Conservation (phyloP, 2,888 invertebrate species). For the Nymphalis c-album region DNA sequence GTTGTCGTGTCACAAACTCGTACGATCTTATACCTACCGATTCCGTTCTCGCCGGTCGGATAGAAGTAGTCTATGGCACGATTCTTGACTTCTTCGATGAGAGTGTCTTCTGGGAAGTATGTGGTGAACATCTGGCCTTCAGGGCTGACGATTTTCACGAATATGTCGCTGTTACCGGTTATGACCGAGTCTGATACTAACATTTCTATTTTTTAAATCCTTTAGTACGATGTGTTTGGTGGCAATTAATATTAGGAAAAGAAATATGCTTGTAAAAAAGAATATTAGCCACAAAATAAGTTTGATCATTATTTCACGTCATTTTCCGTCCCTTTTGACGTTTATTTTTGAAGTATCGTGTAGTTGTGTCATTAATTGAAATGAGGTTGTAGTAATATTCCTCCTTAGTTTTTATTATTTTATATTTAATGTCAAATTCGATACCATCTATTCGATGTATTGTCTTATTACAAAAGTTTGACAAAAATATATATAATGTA, state of each 20-base stretch:
- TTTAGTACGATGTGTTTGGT: constrained; percentile 40
- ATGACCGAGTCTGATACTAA: constrained; percentile 63
- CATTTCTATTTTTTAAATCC: constrained; percentile 47
- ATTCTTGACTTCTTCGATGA: constrained; percentile 71
- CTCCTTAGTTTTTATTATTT: too few relatives aligned
- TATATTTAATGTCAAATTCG: too few relatives aligned
- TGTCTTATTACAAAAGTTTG: too few relatives aligned
- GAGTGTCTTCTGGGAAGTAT: constrained; percentile 64
- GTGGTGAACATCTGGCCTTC: constrained; percentile 65
- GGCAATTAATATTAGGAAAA: constrained; percentile 51
- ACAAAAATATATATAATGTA: too few relatives aligned
- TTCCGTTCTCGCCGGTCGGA: constrained; percentile 64
- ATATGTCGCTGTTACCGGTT: constrained; percentile 51
- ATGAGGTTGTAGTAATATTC: neutral
- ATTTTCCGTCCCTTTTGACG: constrained; percentile 35
- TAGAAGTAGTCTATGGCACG: constrained; percentile 68
- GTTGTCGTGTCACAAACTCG: constrained; percentile 66
- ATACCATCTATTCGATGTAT: too few relatives aligned
- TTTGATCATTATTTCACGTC: constrained; percentile 56
- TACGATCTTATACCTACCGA: constrained; percentile 66
- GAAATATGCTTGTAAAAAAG: constrained; percentile 55
- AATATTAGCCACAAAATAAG: constrained; percentile 50
- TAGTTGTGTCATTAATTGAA: constrained; percentile 3
- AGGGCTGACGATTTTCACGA: constrained; percentile 68
- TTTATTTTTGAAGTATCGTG: constrained; percentile 12